phyloP scores from a whole-genome alignment of 2,888 invertebrate genomes.

The Dryobotodes eremita region DNA sequence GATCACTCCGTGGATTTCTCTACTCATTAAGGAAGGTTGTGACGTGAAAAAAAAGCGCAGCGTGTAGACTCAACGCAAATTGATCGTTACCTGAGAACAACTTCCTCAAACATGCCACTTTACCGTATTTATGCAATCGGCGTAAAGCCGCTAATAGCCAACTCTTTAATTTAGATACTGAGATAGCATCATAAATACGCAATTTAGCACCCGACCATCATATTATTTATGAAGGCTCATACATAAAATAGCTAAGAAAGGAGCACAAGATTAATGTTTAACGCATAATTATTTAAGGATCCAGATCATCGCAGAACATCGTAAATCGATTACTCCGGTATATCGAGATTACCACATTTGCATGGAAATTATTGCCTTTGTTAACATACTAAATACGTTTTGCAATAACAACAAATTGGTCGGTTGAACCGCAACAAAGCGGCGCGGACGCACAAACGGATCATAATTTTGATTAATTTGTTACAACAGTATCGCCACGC shows the following conservation, averaged over 20 bases:
- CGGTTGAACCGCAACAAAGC: slow-evolving; percentile 72
- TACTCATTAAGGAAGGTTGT: slow-evolving; percentile 86
- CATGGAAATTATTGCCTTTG: slow-evolving; percentile 77
- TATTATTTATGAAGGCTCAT: slow-evolving; percentile 48
- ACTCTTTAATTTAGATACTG: slow-evolving; percentile 69
- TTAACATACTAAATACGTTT: slow-evolving; percentile 72
- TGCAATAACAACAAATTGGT: slow-evolving; percentile 73
- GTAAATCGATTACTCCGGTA: slow-evolving; percentile 66
- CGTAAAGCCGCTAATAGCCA: slow-evolving; percentile 69
- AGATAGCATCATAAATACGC: slow-evolving; percentile 56
- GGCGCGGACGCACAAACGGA: slow-evolving; percentile 72
- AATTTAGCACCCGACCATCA: slow-evolving; percentile 50
- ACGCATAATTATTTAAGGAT: slow-evolving; percentile 48
- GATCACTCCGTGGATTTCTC: slow-evolving; percentile 80
- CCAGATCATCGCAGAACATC: slow-evolving; percentile 65
- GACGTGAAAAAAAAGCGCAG: slow-evolving; percentile 74
- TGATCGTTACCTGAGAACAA: slow-evolving; percentile 79
- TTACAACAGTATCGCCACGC: slow-evolving; percentile 74
- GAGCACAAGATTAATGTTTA: slow-evolving; percentile 55
- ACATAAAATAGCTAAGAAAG: slow-evolving; percentile 51
- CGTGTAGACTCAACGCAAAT: slow-evolving; percentile 78
- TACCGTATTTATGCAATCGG: slow-evolving; percentile 81
- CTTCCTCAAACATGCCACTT: slow-evolving; percentile 80
- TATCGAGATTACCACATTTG: slow-evolving; percentile 69
- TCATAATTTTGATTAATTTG: slow-evolving; percentile 83